These are phyloP conservation scores for Brachirus orientalis DNA, from an alignment of 2,113 vertebrate genomes.

Conservation along the genomic window DNA sequence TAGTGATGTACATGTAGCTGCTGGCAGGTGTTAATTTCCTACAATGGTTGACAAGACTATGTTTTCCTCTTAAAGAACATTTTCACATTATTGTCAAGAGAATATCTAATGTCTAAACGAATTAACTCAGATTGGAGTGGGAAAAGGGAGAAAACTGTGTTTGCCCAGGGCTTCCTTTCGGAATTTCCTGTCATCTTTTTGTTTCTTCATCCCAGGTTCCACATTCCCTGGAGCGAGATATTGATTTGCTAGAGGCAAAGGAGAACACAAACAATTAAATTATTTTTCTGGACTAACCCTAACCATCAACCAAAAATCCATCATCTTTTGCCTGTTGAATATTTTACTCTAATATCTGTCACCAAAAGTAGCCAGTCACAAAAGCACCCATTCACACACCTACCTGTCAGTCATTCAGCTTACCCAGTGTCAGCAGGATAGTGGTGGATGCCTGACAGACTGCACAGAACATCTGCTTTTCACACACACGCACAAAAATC, in stretches of 20 bases:
- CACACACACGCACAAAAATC: slow-evolving; percentile 2
- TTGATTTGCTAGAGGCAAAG: slow-evolving; percentile 73
- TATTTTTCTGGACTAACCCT: too few species aligned
- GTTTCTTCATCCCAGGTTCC: slow-evolving; percentile 64
- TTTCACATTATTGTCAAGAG: slow-evolving; percentile 15
- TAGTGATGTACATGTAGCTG: slow-evolving; percentile 20
- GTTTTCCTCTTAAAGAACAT: slow-evolving; percentile 25
- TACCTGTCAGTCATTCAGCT: slow-evolving; percentile 60
- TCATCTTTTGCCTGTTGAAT: too few species aligned
- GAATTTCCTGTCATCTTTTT: slow-evolving; percentile 47
- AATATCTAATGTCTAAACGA: background rate
- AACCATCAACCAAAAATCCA: too few species aligned
- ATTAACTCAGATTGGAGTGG: slow-evolving; percentile 30
- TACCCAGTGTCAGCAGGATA: slow-evolving; percentile 62
- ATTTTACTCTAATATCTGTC: too few species aligned
- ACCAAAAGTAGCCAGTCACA: background rate
- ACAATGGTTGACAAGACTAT: slow-evolving; percentile 24
- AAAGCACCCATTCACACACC: background rate
- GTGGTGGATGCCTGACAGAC: slow-evolving; percentile 59
- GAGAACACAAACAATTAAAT: slow-evolving; percentile 21
- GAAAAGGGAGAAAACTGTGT: slow-evolving; percentile 45
- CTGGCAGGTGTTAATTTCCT: slow-evolving; percentile 43
- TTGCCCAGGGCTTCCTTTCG: slow-evolving; percentile 59
- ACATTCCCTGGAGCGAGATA: slow-evolving; percentile 69
- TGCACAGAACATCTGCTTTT: slow-evolving; percentile 61